Evolutionary conservation across 2,113 vertebrate species (phyloP), one percentile per base, ranked within the genome.

Genomic region (Rana temporaria): DNA sequence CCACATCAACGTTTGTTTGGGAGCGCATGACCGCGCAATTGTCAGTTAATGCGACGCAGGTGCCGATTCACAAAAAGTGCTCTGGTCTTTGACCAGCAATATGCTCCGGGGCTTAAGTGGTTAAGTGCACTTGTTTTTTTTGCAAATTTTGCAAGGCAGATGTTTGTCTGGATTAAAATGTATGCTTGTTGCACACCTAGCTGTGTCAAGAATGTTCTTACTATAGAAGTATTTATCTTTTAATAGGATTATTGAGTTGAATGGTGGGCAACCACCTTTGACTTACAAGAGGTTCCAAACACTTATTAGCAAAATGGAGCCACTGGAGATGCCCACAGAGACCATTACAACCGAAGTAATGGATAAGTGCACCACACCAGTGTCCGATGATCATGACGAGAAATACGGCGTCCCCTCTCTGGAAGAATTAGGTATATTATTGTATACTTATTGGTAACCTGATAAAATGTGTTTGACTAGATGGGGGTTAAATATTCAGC

Each of bases 221-320:
- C 14, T 1, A 48, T 34, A 11, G 1, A 4, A 18, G 2, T 30
- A 15, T 1, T 76, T 53, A 53, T 18, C 64, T 16, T 20, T 77
- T 32, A 18, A n/a, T 86, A 99, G 98, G 93, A 98, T 99, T 89
- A 99, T 99, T 91, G 97, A 99, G 90, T 84, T 97, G 67, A 99
- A 99, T 84, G 97, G 97, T 65, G 97, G 97, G 20, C 98, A 99
- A 80, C 97, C 97, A 0, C 98, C 98, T 80, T 94, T 99, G 76
- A 99, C 98, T 60, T 99, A 99, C 87, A 99, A 99, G 87, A 91
- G 97, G 84, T 99, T 98, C 90, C 98, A 99, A 91, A 97, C 96
- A 57, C 92, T 99, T 0, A 97, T 99, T 90, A 99, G 97, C 84
- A 95, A 94, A 69, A 99, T 99, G 98, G 96, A 98, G 2, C 90